Conservation (phyloP, 30 jellyfish, hydroid and myxozoan species). For the Mastigias papua region DNA sequence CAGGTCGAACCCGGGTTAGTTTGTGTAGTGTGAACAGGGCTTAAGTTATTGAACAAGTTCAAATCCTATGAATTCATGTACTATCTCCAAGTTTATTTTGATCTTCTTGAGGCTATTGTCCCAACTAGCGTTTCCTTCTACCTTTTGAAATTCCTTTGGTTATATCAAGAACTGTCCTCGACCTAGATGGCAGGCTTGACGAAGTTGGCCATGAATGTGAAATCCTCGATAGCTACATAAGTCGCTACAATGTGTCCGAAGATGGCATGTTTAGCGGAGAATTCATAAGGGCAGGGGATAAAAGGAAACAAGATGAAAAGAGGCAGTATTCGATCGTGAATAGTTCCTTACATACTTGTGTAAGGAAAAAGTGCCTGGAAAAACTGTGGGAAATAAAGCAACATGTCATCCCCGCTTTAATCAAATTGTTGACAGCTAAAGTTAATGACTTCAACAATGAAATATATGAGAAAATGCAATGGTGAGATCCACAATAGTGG, state of each 20-base stretch:
- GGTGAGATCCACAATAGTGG: too few relatives aligned
- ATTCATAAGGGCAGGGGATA: conserved; percentile 50
- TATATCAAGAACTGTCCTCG: conserved; percentile 21
- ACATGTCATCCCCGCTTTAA: neutral
- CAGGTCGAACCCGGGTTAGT: too few relatives aligned
- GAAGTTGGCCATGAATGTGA: conserved; percentile 26
- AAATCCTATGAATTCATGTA: conserved; percentile 39
- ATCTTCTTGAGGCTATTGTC: conserved; percentile 51
- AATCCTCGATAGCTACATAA: neutral
- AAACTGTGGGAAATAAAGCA: neutral
- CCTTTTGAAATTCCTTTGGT: conserved; percentile 44
- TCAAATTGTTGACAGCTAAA: too few relatives aligned
- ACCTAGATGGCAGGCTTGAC: too few relatives aligned
- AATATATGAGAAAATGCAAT: too few relatives aligned
- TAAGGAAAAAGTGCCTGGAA: neutral
- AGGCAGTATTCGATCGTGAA: conserved; percentile 20
- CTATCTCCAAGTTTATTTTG: conserved; percentile 45
- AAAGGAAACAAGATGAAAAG: conserved; percentile 42
- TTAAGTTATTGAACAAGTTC: conserved; percentile 56
- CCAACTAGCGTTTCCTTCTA: conserved; percentile 43
- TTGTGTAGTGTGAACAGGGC: too few relatives aligned
- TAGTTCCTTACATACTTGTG: too few relatives aligned
- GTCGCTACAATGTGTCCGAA: neutral
- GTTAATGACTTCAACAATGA: too few relatives aligned
- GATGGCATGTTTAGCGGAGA: conserved; percentile 40